A percentile compares a stretch with the other conserved stretches of the same genome.
These are phyloP conservation scores for Bombycilla garrulus DNA, from an alignment of 2,113 vertebrate species.

Conservation along the genomic window DNA sequence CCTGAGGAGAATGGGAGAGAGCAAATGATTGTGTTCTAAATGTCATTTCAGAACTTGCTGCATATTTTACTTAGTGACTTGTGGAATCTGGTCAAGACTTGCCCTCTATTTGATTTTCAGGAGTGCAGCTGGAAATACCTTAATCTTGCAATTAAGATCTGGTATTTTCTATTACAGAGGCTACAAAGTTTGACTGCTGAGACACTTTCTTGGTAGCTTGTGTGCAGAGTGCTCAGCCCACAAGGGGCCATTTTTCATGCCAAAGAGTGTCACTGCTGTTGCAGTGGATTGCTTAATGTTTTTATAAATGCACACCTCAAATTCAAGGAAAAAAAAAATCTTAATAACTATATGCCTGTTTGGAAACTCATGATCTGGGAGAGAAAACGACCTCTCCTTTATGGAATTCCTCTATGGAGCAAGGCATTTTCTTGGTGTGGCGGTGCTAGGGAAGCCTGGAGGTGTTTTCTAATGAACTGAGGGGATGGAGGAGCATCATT, in stretches of 20 bases:
- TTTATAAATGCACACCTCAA: background rate
- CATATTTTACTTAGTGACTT: background rate
- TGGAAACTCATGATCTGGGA: background rate
- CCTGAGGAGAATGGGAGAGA: background rate
- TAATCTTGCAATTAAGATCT: conserved; percentile 19
- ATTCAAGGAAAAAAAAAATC: background rate
- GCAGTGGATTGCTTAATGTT: background rate
- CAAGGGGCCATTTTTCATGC: conserved; percentile 13
- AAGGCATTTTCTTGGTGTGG: background rate
- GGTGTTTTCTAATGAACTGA: background rate
- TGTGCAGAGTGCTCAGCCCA: background rate
- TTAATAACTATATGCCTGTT: background rate
- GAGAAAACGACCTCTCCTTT: background rate
- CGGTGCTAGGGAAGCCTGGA: background rate
- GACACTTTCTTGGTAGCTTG: background rate
- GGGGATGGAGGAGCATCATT: background rate
- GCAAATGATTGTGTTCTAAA: conserved; percentile 36
- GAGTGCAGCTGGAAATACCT: conserved; percentile 7
- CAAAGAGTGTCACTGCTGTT: background rate
- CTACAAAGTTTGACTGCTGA: background rate
- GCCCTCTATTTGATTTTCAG: background rate
- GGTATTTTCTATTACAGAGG: background rate
- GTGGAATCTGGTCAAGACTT: conserved; percentile 28
- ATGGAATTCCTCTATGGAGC: background rate
- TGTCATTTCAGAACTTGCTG: conserved; percentile 13